Evolutionary conservation across 2,797 vertebrate species (phyloP), one percentile per base, ranked within the genome.

Genomic region (Periparus ater): DNA sequence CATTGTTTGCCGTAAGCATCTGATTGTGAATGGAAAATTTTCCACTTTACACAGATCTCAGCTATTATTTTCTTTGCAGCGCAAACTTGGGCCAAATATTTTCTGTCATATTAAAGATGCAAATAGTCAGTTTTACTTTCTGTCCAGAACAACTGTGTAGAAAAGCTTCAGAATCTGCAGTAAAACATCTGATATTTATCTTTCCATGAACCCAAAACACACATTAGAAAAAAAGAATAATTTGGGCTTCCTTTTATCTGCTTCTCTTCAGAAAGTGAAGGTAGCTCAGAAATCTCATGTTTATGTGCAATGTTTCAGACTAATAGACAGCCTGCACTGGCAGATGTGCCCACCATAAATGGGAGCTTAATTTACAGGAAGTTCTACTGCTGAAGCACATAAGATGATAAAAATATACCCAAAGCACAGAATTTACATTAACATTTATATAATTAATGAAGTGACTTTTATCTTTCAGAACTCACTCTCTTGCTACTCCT

Each of bases 11-110:
- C 34, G 22, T 61, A 66, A 83, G 88, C 17, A 17, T 91, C 68
- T 26, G 60, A 55, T 87, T 74, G 53, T 30, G 91, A 93, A 85
- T 82, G 93, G 95, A 95, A 96, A 95, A 86, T 93, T 92, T 92
- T 93, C 80, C 55, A 84, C 83, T 94, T 96, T 89, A 94, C 70
- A 86, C 66, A 88, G 73, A 95, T 85, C 91, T 65, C 13, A 4
- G 48, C 78, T 91, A 91, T 94, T 94, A 91, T 96, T 96, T 96
- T 87, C 79, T 93, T 82, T 85, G 78, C 72, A 80, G 60, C 26
- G n/a, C 66, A 91, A 93, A 87, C 72, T n/a, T 54, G 25, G 66
- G 61, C 70, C 84, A 93, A 94, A 58, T 90, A 89, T 85, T 86
- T 95, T 93, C 85, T 72, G 61, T 72, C 90, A 57, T 54, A 86